phyloP scores from a whole-genome alignment of 2,113 vertebrate species.

The cattle (Bos taurus) region ARS-UCD2.0 NC_037334.1:25541501-25542000 shows the following conservation, averaged over 20 bases:
- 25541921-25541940: background rate
- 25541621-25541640: background rate
- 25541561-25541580: background rate
- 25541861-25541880: background rate
- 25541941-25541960: background rate
- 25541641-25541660: background rate
- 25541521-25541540: background rate
- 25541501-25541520: background rate
- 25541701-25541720: background rate
- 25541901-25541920: background rate
- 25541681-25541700: background rate
- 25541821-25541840: background rate
- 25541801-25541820: background rate
- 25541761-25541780: background rate
- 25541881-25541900: background rate
- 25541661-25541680: background rate
- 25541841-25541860: background rate
- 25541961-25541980: background rate
- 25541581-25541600: background rate
- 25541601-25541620: background rate
- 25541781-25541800: background rate
- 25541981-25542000: background rate
- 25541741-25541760: background rate
- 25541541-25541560: background rate
- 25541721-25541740: background rate